phyloP scores from a whole-genome alignment of 1,140 invertebrate genomes.

The Drosophila nigromelanica region DNA sequence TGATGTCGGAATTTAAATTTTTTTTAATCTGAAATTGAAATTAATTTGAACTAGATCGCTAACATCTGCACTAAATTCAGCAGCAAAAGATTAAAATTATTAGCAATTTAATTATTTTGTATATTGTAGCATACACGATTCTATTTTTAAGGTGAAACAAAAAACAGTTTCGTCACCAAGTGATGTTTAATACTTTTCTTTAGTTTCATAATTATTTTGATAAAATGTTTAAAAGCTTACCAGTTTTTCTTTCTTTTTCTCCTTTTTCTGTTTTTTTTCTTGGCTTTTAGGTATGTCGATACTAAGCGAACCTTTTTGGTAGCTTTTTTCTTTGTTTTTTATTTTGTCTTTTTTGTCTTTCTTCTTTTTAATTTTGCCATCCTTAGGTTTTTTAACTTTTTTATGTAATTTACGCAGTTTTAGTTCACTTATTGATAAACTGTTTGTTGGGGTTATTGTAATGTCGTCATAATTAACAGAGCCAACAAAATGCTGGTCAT shows the following conservation, averaged over 20 bases:
- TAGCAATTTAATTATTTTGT: no score
- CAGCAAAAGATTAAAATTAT: no score
- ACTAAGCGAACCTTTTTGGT: constrained; percentile 12
- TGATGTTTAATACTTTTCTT: no score
- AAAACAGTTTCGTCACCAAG: no score
- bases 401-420: constrained; percentile 88
- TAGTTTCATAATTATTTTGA: not conserved
- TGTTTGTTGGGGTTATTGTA: constrained; percentile 61
- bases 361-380: constrained; percentile 89
- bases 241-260: constrained; percentile 85
- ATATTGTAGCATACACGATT: no score
- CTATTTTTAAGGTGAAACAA: no score
- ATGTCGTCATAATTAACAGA: constrained; percentile 57
- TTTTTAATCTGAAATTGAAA: no score
- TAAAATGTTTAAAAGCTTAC: constrained; percentile 19
- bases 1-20: no score
- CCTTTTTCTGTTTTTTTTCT: constrained; percentile 85
- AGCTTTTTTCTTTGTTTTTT: constrained; percentile 86
- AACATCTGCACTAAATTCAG: no score
- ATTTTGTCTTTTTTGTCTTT: constrained; percentile 90
- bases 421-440: constrained; percentile 19
- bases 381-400: constrained; percentile 89
- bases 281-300: constrained; percentile 86
- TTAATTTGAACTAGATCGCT: no score
- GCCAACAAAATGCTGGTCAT: constrained; percentile 33